These are phyloP conservation scores for Laspeyria flexula DNA, from an alignment of 2,888 invertebrate species.

Conservation along the genomic window DNA sequence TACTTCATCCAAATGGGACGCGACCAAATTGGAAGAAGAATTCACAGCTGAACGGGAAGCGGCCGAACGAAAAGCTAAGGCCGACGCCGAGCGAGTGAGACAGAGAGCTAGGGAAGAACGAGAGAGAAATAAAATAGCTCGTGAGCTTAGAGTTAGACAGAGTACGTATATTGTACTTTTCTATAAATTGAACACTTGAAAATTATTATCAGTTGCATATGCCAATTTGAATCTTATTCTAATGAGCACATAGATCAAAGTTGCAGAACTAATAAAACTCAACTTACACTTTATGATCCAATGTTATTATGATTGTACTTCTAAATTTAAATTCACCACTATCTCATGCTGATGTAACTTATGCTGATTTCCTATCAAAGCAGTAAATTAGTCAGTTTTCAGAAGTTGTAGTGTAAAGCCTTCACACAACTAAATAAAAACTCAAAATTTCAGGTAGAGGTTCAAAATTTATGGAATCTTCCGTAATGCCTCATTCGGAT, in stretches of 20 bases:
- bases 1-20: slow-evolving; percentile 89
- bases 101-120: slow-evolving; percentile 80
- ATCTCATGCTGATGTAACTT: no score
- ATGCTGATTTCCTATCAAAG: no score
- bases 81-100: slow-evolving; percentile 46
- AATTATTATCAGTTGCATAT: no score
- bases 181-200: not conserved
- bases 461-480: slow-evolving; percentile 56
- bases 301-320: no score
- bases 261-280: no score
- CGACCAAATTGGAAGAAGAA: slow-evolving; percentile 58
- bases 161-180: slow-evolving; percentile 51
- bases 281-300: no score
- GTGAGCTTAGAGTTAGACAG: slow-evolving; percentile 44
- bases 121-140: slow-evolving; percentile 64
- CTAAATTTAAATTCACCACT: no score
- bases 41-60: slow-evolving; percentile 63
- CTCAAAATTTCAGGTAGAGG: slow-evolving; percentile 57
- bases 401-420: no score
- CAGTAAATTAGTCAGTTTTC: no score
- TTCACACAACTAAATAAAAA: no score
- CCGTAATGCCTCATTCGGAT: slow-evolving; percentile 32
- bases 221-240: no score
- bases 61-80: slow-evolving; percentile 47
- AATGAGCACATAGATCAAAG: no score